Conservation (phyloP, 2,797 vertebrate genomes). For the Eulemur mongoz region DNA sequence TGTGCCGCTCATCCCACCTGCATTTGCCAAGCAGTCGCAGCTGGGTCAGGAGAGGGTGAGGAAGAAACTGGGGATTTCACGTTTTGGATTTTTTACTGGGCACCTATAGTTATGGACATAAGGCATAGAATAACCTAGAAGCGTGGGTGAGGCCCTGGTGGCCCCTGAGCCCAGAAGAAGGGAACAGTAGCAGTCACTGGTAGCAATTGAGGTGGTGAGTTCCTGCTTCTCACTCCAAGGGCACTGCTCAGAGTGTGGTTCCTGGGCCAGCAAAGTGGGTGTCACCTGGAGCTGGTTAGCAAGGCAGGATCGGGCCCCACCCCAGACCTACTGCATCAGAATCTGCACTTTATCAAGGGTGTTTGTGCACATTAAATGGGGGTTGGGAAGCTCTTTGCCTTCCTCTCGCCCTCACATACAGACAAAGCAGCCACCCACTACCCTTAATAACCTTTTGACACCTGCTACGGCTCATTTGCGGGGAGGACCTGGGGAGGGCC, state of each 20-base stretch:
- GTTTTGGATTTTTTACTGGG: not conserved
- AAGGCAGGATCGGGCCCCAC: not conserved
- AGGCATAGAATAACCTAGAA: not conserved
- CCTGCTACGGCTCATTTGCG: not conserved
- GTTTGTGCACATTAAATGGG: not conserved
- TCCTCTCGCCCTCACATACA: rapidly evolving
- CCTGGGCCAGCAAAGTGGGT: not conserved
- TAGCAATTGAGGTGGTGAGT: not conserved
- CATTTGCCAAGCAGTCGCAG: not conserved
- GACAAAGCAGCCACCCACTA: not conserved
- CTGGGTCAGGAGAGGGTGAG: not conserved
- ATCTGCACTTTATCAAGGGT: not conserved
- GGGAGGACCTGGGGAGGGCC: not conserved
- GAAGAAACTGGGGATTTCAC: not conserved
- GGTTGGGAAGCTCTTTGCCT: not conserved
- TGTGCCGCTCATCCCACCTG: not conserved
- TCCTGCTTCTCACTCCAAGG: not conserved
- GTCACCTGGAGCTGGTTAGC: not conserved
- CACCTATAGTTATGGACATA: not conserved
- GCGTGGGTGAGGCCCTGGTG: not conserved
- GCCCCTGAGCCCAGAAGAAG: not conserved
- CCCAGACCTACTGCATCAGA: not conserved
- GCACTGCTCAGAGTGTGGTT: not conserved
- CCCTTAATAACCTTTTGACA: not conserved
- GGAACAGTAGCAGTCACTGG: not conserved